phyloP scores from a whole-genome alignment of 2,797 vertebrate species.

The Pseudomugil tenellus region DNA sequence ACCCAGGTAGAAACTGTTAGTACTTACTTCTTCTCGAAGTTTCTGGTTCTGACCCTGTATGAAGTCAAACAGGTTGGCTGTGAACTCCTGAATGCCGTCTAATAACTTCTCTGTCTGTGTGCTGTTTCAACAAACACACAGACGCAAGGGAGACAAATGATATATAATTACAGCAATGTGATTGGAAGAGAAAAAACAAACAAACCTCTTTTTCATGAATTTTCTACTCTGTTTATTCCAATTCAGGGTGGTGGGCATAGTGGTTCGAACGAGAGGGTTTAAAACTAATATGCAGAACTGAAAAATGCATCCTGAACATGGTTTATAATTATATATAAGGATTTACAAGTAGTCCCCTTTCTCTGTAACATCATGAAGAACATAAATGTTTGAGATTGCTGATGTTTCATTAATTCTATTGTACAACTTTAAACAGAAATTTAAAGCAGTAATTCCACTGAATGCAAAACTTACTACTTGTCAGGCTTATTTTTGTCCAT shows the following conservation, averaged over 20 bases:
- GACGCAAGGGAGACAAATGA: fast-evolving
- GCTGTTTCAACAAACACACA: constrained; percentile 60
- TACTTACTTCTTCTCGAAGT: constrained; percentile 75
- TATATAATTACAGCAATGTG: background rate
- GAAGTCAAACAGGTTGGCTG: constrained; percentile 66
- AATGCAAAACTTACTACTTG: constrained; percentile 57
- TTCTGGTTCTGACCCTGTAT: constrained; percentile 72
- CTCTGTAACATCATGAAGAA: background rate
- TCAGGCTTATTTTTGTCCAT: constrained; percentile 39
- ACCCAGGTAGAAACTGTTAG: background rate
- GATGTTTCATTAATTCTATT: background rate
- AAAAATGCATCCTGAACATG: background rate
- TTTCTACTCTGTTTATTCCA: too few relatives aligned
- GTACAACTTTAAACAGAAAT: background rate
- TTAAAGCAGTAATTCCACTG: background rate
- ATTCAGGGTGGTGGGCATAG: too few relatives aligned
- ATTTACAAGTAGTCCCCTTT: background rate
- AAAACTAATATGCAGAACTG: background rate
- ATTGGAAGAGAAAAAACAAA: background rate
- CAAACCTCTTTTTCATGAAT: too few relatives aligned
- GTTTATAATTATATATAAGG: background rate
- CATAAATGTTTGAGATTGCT: background rate
- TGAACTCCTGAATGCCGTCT: constrained; percentile 62
- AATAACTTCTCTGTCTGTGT: constrained; percentile 54
- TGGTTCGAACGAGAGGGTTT: too few relatives aligned